A percentile compares a stretch with the other conserved stretches of the same genome.
Conservation (phyloP, 2,888 invertebrate genomes). For the Ariolimax columbianus region DNA sequence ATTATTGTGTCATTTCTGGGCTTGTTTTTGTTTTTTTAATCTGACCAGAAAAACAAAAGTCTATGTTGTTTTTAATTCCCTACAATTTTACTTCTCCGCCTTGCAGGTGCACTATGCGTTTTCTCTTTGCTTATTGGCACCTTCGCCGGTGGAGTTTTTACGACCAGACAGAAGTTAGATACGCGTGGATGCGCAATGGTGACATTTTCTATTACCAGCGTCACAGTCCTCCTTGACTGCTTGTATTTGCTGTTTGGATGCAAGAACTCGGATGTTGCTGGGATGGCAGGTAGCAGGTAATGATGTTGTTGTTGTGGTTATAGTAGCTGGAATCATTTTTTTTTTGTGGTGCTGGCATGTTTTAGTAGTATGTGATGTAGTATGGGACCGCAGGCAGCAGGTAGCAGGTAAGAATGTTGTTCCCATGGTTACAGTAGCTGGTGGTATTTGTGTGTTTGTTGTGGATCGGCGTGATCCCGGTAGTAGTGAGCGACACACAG, state of each 20-base stretch:
- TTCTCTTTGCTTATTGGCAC: conserved; percentile 20
- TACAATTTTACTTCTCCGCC: too few species aligned
- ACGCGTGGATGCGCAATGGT: conserved; percentile 26
- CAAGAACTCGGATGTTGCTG: conserved; percentile 27
- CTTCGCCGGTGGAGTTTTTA: conserved; percentile 26
- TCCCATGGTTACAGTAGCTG: background rate
- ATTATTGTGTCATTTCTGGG: too few species aligned
- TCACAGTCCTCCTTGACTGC: background rate
- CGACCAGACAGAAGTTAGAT: conserved; percentile 12
- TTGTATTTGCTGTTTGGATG: conserved; percentile 36
- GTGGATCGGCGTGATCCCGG: too few species aligned
- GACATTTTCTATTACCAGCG: background rate
- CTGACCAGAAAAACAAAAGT: too few species aligned
- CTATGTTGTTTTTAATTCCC: too few species aligned
- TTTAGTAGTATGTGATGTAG: too few species aligned
- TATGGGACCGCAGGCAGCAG: too few species aligned
- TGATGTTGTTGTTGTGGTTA: background rate
- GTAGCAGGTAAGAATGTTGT: too few species aligned
- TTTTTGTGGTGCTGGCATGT: too few species aligned
- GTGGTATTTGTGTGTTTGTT: too few species aligned
- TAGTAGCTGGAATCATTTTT: background rate
- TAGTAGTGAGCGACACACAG: too few species aligned
- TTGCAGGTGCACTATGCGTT: conserved; percentile 8
- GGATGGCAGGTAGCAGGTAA: background rate
- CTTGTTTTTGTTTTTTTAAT: too few species aligned